A percentile compares a stretch with the other conserved stretches of the same genome.
Conservation (phyloP, 2,113 vertebrate genomes). For the Muntiacus reevesi region DNA sequence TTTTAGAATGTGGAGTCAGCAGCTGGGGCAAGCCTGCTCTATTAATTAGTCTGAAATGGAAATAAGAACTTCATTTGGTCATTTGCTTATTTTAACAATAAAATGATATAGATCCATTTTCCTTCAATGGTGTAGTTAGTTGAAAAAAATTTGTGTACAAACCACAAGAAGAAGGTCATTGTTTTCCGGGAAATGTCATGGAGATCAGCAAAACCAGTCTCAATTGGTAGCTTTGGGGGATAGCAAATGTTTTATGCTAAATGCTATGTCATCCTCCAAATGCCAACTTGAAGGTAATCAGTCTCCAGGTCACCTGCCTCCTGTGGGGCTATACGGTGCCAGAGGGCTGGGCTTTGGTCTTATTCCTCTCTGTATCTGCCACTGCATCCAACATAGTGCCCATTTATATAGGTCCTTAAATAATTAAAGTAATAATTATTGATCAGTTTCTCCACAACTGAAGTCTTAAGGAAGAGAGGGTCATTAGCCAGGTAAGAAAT, state of each 20-base stretch:
- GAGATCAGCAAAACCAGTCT: background rate
- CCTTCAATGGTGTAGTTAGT: background rate
- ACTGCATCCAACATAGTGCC: background rate
- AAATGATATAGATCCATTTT: background rate
- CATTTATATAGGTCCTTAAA: background rate
- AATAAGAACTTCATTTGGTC: background rate
- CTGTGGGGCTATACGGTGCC: background rate
- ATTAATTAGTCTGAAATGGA: background rate
- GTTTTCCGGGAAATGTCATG: background rate
- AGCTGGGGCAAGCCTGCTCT: background rate
- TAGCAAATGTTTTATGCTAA: background rate
- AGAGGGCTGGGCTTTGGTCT: background rate
- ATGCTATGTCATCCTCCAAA: background rate
- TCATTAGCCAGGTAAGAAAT: background rate
- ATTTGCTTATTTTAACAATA: background rate
- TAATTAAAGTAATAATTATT: background rate
- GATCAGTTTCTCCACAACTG: background rate
- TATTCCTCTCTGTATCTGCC: background rate
- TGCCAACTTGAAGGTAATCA: background rate
- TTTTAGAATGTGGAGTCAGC: background rate
- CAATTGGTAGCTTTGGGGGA: background rate
- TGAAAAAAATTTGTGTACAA: constrained; percentile 9
- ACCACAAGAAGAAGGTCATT: background rate
- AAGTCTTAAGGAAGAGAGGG: background rate
- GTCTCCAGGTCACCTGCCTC: background rate